These are phyloP conservation scores for Oscarella lobularis DNA, from an alignment of 37 sponge, comb jelly and placozoan genomes.

Conservation along the genomic window DNA sequence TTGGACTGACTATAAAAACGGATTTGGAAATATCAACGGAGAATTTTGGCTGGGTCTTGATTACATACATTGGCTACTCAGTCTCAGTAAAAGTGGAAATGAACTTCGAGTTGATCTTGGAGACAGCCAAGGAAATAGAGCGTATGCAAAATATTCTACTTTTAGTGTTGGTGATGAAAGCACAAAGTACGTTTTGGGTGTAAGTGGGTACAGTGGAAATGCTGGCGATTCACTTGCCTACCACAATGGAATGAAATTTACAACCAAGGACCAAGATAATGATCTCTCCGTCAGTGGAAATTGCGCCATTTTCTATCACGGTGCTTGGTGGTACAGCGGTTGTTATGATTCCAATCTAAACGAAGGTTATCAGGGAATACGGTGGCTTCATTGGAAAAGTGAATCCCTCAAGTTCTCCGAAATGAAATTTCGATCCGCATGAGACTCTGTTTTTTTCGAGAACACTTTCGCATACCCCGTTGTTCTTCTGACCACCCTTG, in stretches of 20 bases:
- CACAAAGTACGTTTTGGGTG: neutral
- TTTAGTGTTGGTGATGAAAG: neutral
- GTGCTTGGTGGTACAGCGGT: neutral
- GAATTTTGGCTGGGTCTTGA: neutral
- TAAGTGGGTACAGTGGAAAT: neutral
- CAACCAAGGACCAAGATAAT: neutral
- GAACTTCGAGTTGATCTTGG: neutral
- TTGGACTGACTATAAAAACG: constrained; percentile 1
- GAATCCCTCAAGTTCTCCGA: neutral
- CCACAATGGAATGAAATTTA: neutral
- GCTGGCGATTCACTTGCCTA: neutral
- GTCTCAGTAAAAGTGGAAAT: neutral
- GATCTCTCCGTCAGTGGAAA: neutral
- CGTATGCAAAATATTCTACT: neutral
- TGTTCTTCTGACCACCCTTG: too few relatives aligned
- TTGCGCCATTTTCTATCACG: neutral
- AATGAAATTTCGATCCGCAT: constrained; percentile 1
- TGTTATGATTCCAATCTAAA: neutral
- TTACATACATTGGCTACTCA: neutral
- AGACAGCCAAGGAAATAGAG: neutral
- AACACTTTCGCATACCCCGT: too few relatives aligned
- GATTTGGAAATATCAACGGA: neutral
- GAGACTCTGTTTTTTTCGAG: too few relatives aligned
- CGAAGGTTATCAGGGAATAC: neutral
- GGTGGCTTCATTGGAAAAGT: neutral